Evolutionary conservation across 2,888 invertebrate genomes (phyloP).

Genomic region (Xestia rhomboidea): DNA sequence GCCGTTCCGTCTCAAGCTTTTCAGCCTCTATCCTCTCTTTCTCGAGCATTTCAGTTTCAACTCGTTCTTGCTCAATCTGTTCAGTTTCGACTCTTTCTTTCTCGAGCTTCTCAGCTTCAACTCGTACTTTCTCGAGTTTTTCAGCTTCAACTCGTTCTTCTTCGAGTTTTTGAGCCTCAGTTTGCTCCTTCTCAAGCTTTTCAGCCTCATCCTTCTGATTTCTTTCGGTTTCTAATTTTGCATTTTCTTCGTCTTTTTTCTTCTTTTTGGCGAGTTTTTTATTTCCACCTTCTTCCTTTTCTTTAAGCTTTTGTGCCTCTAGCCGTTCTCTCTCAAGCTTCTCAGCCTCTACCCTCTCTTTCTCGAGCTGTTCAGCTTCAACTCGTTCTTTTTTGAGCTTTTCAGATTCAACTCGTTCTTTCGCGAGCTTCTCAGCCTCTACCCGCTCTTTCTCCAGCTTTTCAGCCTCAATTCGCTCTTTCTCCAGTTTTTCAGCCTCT

Average conservation of each 20-base stretch:
- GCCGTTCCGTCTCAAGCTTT: too few species aligned
- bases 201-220: background rate
- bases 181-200: background rate
- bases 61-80: background rate
- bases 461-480: background rate
- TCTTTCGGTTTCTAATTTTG: too few species aligned
- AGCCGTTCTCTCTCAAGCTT: background rate
- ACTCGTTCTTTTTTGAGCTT: background rate
- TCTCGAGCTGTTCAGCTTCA: background rate
- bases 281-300: background rate
- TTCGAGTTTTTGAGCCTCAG: background rate
- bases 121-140: background rate
- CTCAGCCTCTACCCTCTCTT: background rate
- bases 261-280: background rate
- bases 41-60: too few species aligned
- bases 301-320: background rate
- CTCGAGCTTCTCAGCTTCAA: too few species aligned
- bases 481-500: background rate
- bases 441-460: background rate
- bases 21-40: too few species aligned
- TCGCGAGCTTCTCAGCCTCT: background rate
- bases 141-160: background rate
- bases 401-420: background rate
- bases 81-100: too few species aligned
- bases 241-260: background rate